phyloP scores from a whole-genome alignment of 2,888 invertebrate genomes.

The Amblyjoppa fuscipennis region DNA sequence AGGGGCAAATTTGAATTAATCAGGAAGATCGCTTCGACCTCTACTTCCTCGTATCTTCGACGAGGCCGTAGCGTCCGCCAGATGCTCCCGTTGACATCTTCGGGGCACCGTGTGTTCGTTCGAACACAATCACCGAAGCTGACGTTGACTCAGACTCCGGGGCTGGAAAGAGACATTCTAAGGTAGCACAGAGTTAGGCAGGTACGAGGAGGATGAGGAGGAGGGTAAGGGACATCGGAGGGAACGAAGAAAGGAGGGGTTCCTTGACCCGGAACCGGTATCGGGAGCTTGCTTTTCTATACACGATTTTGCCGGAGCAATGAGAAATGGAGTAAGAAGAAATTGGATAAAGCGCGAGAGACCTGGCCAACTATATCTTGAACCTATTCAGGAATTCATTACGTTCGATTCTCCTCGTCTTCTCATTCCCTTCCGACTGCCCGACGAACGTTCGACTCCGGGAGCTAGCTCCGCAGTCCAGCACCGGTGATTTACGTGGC shows the following conservation, averaged over 20 bases:
- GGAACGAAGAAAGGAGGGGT: neutral
- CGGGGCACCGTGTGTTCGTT: neutral
- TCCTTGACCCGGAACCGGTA: slow-evolving; percentile 11
- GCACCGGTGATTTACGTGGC: slow-evolving; percentile 54
- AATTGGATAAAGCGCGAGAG: slow-evolving; percentile 9
- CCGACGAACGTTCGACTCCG: slow-evolving; percentile 8
- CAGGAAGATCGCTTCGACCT: no score
- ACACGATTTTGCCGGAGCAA: slow-evolving; percentile 41
- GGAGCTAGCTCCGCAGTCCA: neutral
- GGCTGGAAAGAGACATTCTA: neutral
- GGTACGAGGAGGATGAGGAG: neutral
- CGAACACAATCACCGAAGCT: neutral
- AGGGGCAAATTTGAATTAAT: neutral
- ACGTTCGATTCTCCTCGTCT: slow-evolving; percentile 74
- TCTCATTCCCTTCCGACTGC: slow-evolving; percentile 10
- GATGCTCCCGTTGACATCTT: neutral
- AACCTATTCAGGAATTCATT: slow-evolving; percentile 79
- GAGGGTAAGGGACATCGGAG: neutral
- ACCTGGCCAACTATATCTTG: slow-evolving; percentile 54
- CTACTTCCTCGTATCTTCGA: no score
- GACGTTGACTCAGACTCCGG: neutral
- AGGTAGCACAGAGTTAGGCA: neutral
- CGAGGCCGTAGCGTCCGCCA: no score
- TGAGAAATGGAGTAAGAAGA: neutral
- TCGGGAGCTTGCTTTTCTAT: slow-evolving; percentile 44